phyloP scores from a whole-genome alignment of 2,113 vertebrate species.

The Genyomyrus donnyi region DNA sequence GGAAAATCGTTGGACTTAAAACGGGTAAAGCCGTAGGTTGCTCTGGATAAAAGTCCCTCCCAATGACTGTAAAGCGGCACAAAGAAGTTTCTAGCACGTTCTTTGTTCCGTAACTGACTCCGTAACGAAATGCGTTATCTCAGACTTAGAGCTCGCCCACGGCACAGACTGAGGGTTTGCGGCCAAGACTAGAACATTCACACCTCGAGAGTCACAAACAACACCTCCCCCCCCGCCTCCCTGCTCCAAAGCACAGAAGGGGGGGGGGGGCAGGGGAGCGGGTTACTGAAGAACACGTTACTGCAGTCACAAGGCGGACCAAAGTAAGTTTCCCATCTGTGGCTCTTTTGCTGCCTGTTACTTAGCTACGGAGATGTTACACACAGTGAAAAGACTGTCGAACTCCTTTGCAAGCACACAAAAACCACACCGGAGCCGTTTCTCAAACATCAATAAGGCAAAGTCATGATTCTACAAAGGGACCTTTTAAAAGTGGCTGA shows the following conservation, averaged over 20 bases:
- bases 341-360: not conserved
- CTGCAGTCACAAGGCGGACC: not conserved
- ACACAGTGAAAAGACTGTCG: not conserved
- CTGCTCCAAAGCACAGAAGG: not conserved
- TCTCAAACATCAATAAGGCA: not conserved
- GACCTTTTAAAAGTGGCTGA: not conserved
- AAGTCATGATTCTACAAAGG: not conserved
- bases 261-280: not conserved
- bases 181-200: conserved; percentile 11
- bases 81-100: not conserved
- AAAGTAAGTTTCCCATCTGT: not conserved
- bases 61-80: not conserved
- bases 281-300: not conserved
- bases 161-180: not conserved
- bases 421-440: not conserved
- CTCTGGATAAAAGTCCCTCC: not conserved
- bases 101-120: not conserved
- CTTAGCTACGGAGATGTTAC: not conserved
- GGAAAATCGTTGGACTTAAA: not conserved
- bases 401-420: too few relatives aligned
- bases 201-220: conserved; percentile 16
- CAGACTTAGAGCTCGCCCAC: not conserved
- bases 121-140: not conserved
- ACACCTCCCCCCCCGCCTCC: conserved; percentile 6
- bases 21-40: not conserved